These are phyloP conservation scores for Oreochromis spilurus DNA, from an alignment of 2,113 vertebrate genomes.

Conservation along the genomic window DNA sequence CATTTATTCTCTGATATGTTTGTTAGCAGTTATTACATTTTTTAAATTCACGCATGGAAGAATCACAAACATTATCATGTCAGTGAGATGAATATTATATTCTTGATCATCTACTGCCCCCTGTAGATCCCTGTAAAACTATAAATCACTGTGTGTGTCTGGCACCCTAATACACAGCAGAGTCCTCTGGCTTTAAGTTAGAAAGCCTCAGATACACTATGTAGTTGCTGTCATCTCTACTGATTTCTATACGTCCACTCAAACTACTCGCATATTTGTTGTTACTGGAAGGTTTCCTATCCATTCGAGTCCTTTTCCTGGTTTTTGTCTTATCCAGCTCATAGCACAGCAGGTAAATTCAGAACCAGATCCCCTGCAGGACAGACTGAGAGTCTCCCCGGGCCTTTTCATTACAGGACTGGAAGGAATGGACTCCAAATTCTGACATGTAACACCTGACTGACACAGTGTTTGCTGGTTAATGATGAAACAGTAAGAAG, in stretches of 20 bases:
- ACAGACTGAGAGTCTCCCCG: conserved; percentile 31
- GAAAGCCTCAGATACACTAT: background rate
- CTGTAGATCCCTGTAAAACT: background rate
- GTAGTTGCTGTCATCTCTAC: background rate
- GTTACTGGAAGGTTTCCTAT: background rate
- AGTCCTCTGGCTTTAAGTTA: background rate
- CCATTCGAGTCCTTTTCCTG: conserved; percentile 25
- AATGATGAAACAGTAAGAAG: background rate
- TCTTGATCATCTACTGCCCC: background rate
- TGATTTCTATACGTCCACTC: background rate
- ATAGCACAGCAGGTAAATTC: background rate
- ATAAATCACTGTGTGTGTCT: background rate
- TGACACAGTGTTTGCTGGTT: background rate
- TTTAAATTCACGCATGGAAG: background rate
- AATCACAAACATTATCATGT: background rate
- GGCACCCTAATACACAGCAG: conserved; percentile 48
- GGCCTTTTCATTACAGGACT: background rate
- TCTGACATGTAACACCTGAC: background rate
- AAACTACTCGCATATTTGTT: background rate
- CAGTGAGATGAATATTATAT: background rate
- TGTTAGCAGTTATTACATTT: accelerated
- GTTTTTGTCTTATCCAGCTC: conserved; percentile 29
- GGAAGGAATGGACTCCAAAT: conserved; percentile 23
- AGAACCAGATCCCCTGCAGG: conserved; percentile 14
- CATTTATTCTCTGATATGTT: background rate